These are phyloP conservation scores for Agriopis marginaria DNA, from an alignment of 2,888 invertebrate genomes.

Conservation along the genomic window DNA sequence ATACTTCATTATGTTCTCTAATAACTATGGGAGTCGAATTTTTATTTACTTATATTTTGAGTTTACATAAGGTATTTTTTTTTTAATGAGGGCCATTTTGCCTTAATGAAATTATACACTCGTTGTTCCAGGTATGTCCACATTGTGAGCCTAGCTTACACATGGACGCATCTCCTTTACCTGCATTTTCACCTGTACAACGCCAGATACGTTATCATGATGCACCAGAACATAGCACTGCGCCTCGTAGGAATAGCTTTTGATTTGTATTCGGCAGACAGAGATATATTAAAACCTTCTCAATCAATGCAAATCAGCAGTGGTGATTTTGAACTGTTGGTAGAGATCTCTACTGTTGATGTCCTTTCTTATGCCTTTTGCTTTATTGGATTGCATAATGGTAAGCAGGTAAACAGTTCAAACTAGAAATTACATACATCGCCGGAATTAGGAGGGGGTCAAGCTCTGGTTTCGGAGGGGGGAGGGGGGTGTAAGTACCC, in stretches of 20 bases:
- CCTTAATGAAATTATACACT: not conserved
- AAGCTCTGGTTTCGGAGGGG: too few species aligned
- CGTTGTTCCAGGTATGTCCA: conserved; percentile 87
- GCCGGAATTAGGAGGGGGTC: too few species aligned
- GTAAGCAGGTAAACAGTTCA: conserved; percentile 57
- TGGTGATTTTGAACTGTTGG: conserved; percentile 55
- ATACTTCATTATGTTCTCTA: too few species aligned
- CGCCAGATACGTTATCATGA: conserved; percentile 90
- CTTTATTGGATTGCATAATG: conserved; percentile 94
- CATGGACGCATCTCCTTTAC: conserved; percentile 92
- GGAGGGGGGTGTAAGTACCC: too few species aligned
- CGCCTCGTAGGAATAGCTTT: conserved; percentile 94
- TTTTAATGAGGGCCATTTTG: too few species aligned
- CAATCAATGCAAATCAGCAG: conserved; percentile 40
- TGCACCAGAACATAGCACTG: conserved; percentile 93
- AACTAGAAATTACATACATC: not conserved
- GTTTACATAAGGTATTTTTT: too few species aligned
- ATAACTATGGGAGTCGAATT: too few species aligned
- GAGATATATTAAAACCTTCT: conserved; percentile 52
- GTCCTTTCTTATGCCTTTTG: conserved; percentile 92
- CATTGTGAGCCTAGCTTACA: conserved; percentile 89
- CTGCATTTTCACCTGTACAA: conserved; percentile 89
- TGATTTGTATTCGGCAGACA: conserved; percentile 86
- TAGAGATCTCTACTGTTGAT: conserved; percentile 84
- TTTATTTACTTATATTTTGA: too few species aligned